Percentiles rank a stretch among this genome's conserved stretches.
Conservation (phyloP, 2,113 vertebrate genomes). For the Sigmodon hispidus region DNA sequence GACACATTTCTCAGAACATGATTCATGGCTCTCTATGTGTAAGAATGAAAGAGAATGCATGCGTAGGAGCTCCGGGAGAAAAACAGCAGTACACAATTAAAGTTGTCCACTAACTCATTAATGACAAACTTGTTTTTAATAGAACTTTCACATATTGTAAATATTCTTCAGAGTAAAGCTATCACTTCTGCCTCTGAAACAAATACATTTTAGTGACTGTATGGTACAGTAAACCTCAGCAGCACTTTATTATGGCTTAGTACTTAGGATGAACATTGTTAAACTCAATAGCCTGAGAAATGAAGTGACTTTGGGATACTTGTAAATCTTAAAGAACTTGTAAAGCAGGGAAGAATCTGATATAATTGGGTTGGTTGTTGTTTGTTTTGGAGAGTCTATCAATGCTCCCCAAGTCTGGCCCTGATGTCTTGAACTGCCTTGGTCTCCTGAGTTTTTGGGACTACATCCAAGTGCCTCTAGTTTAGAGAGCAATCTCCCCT, state of each 20-base stretch:
- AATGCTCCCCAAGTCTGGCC: background rate
- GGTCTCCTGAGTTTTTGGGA: background rate
- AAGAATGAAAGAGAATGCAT: background rate
- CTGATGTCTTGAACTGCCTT: background rate
- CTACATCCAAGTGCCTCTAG: background rate
- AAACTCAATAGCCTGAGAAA: background rate
- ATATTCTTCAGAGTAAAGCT: background rate
- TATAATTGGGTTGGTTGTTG: background rate
- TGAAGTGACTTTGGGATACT: background rate
- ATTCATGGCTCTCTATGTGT: no score
- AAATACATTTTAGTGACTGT: background rate
- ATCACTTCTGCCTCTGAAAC: background rate
- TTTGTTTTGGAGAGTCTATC: background rate
- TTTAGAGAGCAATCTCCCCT: background rate
- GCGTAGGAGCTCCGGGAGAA: background rate
- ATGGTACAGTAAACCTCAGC: background rate
- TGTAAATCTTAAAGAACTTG: background rate
- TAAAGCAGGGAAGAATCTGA: background rate
- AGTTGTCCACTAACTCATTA: background rate
- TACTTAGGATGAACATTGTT: constrained; percentile 3
- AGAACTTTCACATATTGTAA: background rate
- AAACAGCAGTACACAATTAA: background rate
- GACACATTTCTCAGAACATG: background rate
- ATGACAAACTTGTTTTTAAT: background rate
- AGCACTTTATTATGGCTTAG: constrained; percentile 31